These are phyloP conservation scores for Macrobrachium nipponense DNA, from an alignment of 1,140 invertebrate genomes.

Conservation along the genomic window DNA sequence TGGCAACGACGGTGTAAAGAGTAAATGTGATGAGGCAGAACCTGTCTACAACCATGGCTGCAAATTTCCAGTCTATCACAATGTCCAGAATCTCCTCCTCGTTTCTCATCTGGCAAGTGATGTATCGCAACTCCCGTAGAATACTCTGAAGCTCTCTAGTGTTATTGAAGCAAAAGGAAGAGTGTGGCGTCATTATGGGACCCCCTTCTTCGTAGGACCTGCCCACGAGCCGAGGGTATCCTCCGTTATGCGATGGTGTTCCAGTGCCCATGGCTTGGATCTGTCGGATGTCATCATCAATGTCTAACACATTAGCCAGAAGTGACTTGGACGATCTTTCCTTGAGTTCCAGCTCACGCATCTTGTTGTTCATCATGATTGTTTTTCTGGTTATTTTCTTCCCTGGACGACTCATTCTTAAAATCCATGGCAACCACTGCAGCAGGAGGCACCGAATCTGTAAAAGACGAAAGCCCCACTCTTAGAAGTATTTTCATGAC, in stretches of 20 bases:
- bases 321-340: constrained; percentile 93
- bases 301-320: constrained; percentile 89
- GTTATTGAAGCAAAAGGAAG: constrained; percentile 63
- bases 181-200: constrained; percentile 47
- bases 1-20: constrained; percentile 95
- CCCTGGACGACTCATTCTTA: constrained; percentile 86
- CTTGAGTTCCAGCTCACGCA: constrained; percentile 91
- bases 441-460: constrained; percentile 93
- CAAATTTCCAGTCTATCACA: constrained; percentile 98
- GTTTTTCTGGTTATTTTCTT: constrained; percentile 93
- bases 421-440: constrained; percentile 95
- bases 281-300: constrained; percentile 87
- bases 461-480: constrained; percentile 1
- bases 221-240: constrained; percentile 61
- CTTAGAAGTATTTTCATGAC: background rate
- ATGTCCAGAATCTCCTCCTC: constrained; percentile 90
- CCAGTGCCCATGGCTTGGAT: constrained; percentile 58
- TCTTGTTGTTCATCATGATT: constrained; percentile 86
- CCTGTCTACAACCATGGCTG: constrained; percentile 98
- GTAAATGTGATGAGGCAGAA: constrained; percentile 98
- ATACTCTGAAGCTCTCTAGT: constrained; percentile 65
- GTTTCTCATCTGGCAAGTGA: constrained; percentile 90
- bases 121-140: constrained; percentile 81
- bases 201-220: constrained; percentile 61
- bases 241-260: constrained; percentile 59